Base-by-base conservation (phyloP, 2,888 invertebrate genomes). In the Polyommatus iphigenia region DNA sequence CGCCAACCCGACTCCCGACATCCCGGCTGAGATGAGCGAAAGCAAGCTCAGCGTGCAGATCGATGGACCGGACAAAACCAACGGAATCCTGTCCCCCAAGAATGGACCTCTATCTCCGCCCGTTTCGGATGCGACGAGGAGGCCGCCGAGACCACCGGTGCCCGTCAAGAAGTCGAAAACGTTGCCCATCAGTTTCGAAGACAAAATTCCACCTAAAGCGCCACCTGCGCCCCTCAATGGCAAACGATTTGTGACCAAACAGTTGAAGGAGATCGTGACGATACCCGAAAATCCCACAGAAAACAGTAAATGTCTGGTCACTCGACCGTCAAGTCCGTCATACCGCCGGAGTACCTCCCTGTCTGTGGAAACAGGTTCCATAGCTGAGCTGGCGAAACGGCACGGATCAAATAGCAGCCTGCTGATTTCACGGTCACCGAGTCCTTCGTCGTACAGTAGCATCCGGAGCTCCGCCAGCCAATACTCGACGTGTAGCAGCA, bases 351-450 rank as follows among this genome's bases (percentile, higher is more conserved):
- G 91, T 82, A 87, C 83, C 81, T 93, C 94, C 8, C 84, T 87
- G 29, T 90, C 91, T 8, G 92, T 94, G 24, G 94, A 94, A 84
- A 94, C 91, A 50, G 94, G 94, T 29, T 93, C 93, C 5, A 94
- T 94, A 80, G 90, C 93, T 77, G 94, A 94, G 82, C 88, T 94
- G 13, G 94, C 94, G 6, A 90, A 85, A 81, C 88, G 94, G 78
- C 94, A 94, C 83, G 88, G 87, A 32, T 86, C 92, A 15, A 85
- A 83, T 54, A 87, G 83, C 80, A 90, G 84, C 77, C 82, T 90
- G 8, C 84, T 92, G 20, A 87, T 92, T 54, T 94, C 95, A 50
- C 91, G 95, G 82, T 96, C 95, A 71, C 95, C 95, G 5, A 95
- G 95, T 85, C 95, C 95, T 15, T 90, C 92, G 3, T 84, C 84